Base-by-base conservation (phyloP, 2,888 invertebrate genomes). In the Orchesella flavescens region DNA sequence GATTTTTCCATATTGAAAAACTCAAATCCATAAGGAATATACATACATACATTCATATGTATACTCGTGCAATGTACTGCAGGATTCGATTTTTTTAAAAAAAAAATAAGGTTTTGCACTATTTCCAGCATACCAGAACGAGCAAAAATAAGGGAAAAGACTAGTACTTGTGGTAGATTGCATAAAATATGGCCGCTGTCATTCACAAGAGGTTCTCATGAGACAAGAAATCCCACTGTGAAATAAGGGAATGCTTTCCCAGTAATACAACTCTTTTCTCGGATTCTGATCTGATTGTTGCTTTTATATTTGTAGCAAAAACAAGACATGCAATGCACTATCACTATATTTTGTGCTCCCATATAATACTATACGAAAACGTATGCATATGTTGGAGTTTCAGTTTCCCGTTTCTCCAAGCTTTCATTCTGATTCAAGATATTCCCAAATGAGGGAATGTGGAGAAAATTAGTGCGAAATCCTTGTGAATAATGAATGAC, bases 381-480 rank as follows among this genome's bases (percentile, higher is more conserved):
- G n/a, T n/a, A n/a, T n/a, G n/a, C n/a, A 17, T 2, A 10, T 53
- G 34, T 34, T 34, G 34, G 3, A 34, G 34, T 34, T 34, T 34
- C 34, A 34, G 34, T 34, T 34, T 34, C 34, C 3, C 17, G 17
- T 57, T 53, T 57, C 17, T 19, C 13, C 24, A 63, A 24, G 17
- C 59, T 59, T 59, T 63, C 63, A 10, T 24, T 15, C 63, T 3
- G 63, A 34, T 66, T 66, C 66, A n/a, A 1, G 44, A 23, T 15
- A 55, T 79, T 55, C 57, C 71, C 79, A 17, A 53, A 24, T 44
- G 78, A 63, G 44, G 19, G 19, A 24, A 71, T 61, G 65, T 23
- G 61, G 71, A 79, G 72, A 79, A 79, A 72, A 79, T 71, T 79
- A 71, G 79, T 72, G 72, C 71, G 24, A 65, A 34, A 53, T 79